These are phyloP conservation scores for Epiblema foenella DNA, from an alignment of 2,888 invertebrate genomes.

Conservation along the genomic window DNA sequence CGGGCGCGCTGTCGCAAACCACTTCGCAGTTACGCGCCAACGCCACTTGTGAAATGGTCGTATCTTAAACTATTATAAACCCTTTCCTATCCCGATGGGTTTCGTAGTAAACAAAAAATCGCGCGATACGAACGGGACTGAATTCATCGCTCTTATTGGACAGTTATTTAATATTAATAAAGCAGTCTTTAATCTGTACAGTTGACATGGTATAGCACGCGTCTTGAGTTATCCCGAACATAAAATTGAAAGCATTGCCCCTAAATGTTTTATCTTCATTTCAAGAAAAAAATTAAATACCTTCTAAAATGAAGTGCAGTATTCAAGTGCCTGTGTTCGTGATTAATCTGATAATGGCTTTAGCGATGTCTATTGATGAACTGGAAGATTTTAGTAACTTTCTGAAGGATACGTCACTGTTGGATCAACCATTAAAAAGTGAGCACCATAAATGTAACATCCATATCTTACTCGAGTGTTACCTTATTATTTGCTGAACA, in stretches of 20 bases:
- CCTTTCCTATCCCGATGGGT: conserved; percentile 71
- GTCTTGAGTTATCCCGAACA: conserved; percentile 6
- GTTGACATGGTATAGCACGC: conserved; percentile 4
- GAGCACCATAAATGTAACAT: conserved; percentile 52
- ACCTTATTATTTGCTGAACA: not conserved
- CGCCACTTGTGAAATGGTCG: conserved; percentile 83
- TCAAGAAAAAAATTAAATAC: conserved; percentile 8
- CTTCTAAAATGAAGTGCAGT: conserved; percentile 62
- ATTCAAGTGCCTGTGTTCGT: conserved; percentile 61
- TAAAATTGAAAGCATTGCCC: not conserved
- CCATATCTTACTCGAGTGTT: not conserved
- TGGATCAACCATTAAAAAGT: conserved; percentile 78
- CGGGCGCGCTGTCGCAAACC: conserved; percentile 66
- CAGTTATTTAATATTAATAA: not conserved
- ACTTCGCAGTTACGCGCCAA: conserved; percentile 69
- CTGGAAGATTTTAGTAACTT: conserved; percentile 76
- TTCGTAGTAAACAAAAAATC: conserved; percentile 76
- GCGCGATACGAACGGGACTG: conserved; percentile 57
- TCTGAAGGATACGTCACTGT: conserved; percentile 70
- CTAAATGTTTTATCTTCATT: conserved; percentile 19
- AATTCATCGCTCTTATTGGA: conserved; percentile 15
- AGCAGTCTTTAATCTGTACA: not conserved
- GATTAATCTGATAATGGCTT: conserved; percentile 67
- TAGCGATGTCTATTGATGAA: conserved; percentile 68
- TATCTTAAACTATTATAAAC: conserved; percentile 81